A percentile compares a stretch with the other conserved stretches of the same genome.
phyloP scores from a whole-genome alignment of 2,113 vertebrate genomes.

The Patagioenas fasciata region DNA sequence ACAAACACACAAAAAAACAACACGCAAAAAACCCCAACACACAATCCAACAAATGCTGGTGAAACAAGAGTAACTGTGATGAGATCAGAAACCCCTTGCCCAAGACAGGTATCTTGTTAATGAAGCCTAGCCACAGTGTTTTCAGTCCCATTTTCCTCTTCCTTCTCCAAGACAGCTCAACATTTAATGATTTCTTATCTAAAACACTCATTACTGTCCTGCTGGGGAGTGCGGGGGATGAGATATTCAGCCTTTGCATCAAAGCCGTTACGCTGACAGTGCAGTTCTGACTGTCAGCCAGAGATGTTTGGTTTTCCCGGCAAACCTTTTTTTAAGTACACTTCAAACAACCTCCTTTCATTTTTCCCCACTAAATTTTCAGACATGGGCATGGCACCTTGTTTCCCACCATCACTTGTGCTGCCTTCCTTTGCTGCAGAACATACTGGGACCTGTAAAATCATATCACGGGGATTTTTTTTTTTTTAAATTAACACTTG shows the following conservation, averaged over 20 bases:
- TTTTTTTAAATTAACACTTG: neutral
- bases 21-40: neutral
- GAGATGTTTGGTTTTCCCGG: neutral
- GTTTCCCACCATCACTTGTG: neutral
- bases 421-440: neutral
- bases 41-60: neutral
- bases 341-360: constrained; percentile 13
- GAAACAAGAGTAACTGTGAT: neutral
- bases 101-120: neutral
- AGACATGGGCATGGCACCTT: neutral
- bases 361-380: neutral
- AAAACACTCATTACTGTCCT: neutral
- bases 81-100: neutral
- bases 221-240: neutral
- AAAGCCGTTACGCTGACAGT: constrained; percentile 45
- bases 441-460: neutral
- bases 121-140: neutral
- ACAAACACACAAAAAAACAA: neutral
- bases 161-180: neutral
- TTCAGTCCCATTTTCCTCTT: neutral
- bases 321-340: neutral
- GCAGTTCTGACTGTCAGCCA: constrained; percentile 36
- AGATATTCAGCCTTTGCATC: constrained; percentile 16
- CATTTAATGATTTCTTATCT: neutral
- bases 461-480: no score